Conservation (phyloP, 35 echinoderm and acorn worm species). For the Diadema setosum region DNA sequence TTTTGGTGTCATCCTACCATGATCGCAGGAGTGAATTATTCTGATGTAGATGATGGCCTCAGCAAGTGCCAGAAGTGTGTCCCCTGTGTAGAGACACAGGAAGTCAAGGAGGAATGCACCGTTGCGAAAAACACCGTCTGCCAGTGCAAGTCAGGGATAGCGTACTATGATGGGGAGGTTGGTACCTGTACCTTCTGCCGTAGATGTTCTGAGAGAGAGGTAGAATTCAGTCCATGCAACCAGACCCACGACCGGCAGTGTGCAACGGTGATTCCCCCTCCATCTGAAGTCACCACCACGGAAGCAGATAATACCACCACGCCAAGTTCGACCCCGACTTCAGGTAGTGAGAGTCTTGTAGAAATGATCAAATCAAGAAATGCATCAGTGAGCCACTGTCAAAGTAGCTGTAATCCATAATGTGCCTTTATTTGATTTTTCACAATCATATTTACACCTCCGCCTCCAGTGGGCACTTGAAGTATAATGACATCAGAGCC, state of each 20-base stretch:
- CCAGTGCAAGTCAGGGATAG: not conserved
- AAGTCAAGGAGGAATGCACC: not conserved
- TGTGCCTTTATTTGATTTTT: too few species aligned
- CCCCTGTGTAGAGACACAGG: not conserved
- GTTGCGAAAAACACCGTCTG: not conserved
- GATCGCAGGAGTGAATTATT: not conserved
- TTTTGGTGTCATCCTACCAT: not conserved
- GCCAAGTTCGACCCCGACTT: too few species aligned
- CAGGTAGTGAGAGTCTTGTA: too few species aligned
- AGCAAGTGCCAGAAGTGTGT: not conserved
- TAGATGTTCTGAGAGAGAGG: not conserved
- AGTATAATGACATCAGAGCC: too few species aligned
- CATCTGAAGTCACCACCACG: not conserved
- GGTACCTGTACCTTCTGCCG: not conserved
- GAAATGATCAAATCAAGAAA: too few species aligned
- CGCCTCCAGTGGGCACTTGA: too few species aligned
- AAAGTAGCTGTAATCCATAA: too few species aligned
- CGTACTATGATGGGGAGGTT: not conserved
- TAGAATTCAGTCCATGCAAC: not conserved
- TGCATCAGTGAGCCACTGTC: too few species aligned
- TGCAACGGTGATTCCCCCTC: not conserved
- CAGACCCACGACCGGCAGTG: not conserved
- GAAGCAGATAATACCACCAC: not conserved
- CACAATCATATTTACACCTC: too few species aligned
- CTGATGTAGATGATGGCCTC: not conserved